A percentile compares a stretch with the other conserved stretches of the same genome.
Evolutionary conservation across 2,888 invertebrate species (phyloP).

Genomic region (Petrolisthes manimaculis): DNA sequence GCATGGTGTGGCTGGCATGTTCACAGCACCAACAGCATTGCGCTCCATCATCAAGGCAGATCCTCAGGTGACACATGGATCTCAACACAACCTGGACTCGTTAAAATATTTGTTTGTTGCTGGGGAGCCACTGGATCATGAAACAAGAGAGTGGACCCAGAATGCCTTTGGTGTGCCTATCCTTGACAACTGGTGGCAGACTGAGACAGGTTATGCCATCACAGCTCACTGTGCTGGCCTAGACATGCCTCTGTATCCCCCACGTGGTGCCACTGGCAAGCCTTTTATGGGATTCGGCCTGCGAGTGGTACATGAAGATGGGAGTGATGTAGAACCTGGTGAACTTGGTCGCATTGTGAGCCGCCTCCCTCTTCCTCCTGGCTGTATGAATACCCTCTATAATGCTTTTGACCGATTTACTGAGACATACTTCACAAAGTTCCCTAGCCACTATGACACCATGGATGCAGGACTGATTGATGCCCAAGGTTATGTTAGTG

Average conservation of each 20-base stretch:
- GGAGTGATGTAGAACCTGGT: slow-evolving; percentile 77
- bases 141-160: slow-evolving; percentile 85
- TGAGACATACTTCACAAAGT: slow-evolving; percentile 84
- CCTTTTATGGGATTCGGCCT: slow-evolving; percentile 91
- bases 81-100: slow-evolving; percentile 65
- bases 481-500: slow-evolving; percentile 85
- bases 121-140: slow-evolving; percentile 93
- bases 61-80: slow-evolving; percentile 71
- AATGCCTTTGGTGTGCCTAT: slow-evolving; percentile 80
- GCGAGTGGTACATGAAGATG: slow-evolving; percentile 78
- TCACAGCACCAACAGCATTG: slow-evolving; percentile 92
- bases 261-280: slow-evolving; percentile 84
- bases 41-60: slow-evolving; percentile 87
- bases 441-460: slow-evolving; percentile 90
- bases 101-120: slow-evolving; percentile 79
- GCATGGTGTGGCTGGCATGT: slow-evolving; percentile 85
- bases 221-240: slow-evolving; percentile 87
- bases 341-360: slow-evolving; percentile 87
- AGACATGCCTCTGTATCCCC: slow-evolving; percentile 77
- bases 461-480: slow-evolving; percentile 94
- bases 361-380: slow-evolving; percentile 90
- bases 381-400: slow-evolving; percentile 86
- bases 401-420: slow-evolving; percentile 83
- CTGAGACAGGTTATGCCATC: slow-evolving; percentile 92
- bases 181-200: slow-evolving; percentile 97